A percentile compares a stretch with the other conserved stretches of the same genome.
Conservation (phyloP, 2,888 invertebrate genomes). For the Tinea trinotella region DNA sequence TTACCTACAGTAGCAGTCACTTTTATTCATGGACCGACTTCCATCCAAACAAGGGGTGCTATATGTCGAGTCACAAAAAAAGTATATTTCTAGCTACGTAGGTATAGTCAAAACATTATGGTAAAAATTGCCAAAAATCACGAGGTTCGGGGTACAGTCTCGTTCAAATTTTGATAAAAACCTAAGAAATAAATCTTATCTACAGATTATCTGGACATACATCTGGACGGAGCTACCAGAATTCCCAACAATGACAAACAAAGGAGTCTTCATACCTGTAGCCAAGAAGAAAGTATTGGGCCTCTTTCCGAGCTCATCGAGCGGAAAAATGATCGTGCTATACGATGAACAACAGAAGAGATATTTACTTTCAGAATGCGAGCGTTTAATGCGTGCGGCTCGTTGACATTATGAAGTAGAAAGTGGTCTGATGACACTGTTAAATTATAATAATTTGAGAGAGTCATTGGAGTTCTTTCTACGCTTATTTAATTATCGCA, state of each 20-base stretch:
- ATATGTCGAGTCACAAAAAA: too few species aligned
- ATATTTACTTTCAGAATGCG: conserved; percentile 55
- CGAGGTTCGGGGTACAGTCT: too few species aligned
- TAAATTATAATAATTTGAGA: neutral
- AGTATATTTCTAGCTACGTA: too few species aligned
- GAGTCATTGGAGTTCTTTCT: conserved; percentile 47
- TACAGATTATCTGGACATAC: conserved; percentile 81
- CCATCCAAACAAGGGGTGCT: too few species aligned
- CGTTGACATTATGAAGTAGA: conserved; percentile 65
- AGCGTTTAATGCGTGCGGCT: conserved; percentile 43
- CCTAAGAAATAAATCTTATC: too few species aligned
- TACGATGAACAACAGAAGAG: conserved; percentile 61
- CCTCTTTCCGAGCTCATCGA: conserved; percentile 75
- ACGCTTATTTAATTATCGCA: conserved; percentile 57
- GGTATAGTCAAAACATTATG: too few species aligned
- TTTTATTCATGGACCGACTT: too few species aligned
- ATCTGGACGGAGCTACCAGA: conserved; percentile 84
- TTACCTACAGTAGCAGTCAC: too few species aligned
- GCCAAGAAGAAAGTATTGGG: conserved; percentile 74
- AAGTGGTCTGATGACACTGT: conserved; percentile 32
- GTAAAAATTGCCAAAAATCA: too few species aligned
- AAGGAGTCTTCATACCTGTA: conserved; percentile 78
- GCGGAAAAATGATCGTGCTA: conserved; percentile 71
- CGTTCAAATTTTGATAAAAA: too few species aligned
- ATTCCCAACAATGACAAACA: conserved; percentile 75